Evolutionary conservation across 2,113 vertebrate species (phyloP), one percentile per base, ranked within the genome.

Genomic region (Calyptomena viridis): DNA sequence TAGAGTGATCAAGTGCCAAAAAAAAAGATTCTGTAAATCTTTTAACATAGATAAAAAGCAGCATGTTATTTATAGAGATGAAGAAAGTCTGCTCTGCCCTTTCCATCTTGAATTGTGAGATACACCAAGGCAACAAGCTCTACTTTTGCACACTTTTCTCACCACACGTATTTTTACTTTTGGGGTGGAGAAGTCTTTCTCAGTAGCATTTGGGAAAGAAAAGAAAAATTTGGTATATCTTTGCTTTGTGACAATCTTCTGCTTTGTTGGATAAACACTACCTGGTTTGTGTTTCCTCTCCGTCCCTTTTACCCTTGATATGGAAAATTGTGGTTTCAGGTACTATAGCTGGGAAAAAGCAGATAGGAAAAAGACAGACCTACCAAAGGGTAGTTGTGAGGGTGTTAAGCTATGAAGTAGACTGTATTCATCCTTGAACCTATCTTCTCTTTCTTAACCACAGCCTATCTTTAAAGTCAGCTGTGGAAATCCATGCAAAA

Each of bases 1-100:
- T 77, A 88, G 63, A 84, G 37, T 22, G 47, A 91, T 83, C 84
- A 76, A 77, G n/a, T 86, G 55, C 82, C 85, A 75, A 77, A 87
- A 83, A 39, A 68, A 85, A 93, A 55, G 72, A 91, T 95, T 97
- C 72, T 85, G 68, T 92, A 88, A 84, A 93, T 77, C 72, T 96
- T 80, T 80, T 52, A 95, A 56, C 72, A 67, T 31, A 93, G 72
- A 86, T 72, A 87, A 93, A 94, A 96, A 74, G 27, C 56, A 74
- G 24, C 18, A 21, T 52, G 68, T 40, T 96, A 74, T 93, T 95
- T 94, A 91, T 47, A 88, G 72, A 83, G 68, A 93, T 68, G 75
- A 90, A 86, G 42, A 63, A 90, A 93, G 18, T 68, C 83, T 71
- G 24, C 35, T 94, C 42, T 85, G 58, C 63, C 68, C 76, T 86